Percentiles rank a stretch among this genome's conserved stretches.
Evolutionary conservation across 2,113 vertebrate genomes (phyloP).

Genomic region (Potamarius usumacintae): DNA sequence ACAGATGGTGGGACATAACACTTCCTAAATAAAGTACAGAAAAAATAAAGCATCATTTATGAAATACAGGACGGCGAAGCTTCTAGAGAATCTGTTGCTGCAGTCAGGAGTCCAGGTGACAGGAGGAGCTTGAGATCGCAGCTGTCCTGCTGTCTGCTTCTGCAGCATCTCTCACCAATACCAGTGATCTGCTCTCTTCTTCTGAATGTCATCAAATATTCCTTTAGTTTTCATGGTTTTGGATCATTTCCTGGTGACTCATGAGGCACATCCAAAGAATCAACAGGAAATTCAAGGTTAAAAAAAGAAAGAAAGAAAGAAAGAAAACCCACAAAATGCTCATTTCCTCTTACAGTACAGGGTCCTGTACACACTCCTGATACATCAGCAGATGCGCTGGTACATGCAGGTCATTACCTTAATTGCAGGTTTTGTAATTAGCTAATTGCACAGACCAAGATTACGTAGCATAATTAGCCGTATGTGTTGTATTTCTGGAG

Average conservation of each 20-base stretch:
- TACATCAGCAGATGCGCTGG: not conserved
- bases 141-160: not conserved
- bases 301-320: not conserved
- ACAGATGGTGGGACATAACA: not conserved
- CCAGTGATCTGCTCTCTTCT: not conserved
- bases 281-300: not conserved
- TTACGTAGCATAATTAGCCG: not conserved
- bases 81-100: slow-evolving; percentile 25
- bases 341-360: not conserved
- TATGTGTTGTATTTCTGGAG: not conserved
- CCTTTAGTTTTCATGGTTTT: not conserved
- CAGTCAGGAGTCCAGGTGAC: not conserved
- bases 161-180: not conserved
- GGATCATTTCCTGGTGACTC: not conserved
- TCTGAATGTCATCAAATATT: not conserved
- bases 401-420: not conserved
- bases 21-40: not conserved
- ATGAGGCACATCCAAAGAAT: not conserved
- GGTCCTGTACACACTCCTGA: not conserved
- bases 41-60: not conserved
- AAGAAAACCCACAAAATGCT: too few relatives aligned
- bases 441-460: not conserved
- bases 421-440: not conserved
- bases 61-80: not conserved
- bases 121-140: not conserved